Evolutionary conservation across 2,113 vertebrate species (phyloP).

Genomic region (Protobothrops flavoviridis): DNA sequence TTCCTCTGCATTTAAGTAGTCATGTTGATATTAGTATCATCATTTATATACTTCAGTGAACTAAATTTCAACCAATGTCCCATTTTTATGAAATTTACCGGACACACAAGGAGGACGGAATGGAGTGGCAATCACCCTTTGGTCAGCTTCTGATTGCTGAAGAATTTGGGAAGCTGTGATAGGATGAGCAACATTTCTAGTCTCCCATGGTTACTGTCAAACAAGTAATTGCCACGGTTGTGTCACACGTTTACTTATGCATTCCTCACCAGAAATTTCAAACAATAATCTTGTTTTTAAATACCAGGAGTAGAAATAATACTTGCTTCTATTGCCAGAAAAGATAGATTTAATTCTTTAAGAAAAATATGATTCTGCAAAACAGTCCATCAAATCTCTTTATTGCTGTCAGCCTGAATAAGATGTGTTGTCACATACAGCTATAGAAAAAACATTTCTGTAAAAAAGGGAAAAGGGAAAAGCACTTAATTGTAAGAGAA

Average conservation of each 20-base stretch:
- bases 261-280: neutral
- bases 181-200: neutral
- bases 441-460: neutral
- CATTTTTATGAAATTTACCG: neutral
- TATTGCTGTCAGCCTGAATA: neutral
- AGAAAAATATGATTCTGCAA: neutral
- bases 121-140: neutral
- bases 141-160: neutral
- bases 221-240: neutral
- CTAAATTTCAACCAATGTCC: neutral
- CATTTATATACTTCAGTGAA: neutral
- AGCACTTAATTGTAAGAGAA: neutral
- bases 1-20: neutral
- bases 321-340: neutral
- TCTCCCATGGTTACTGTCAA: neutral
- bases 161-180: neutral
- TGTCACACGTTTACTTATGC: neutral
- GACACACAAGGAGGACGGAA: neutral
- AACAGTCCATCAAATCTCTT: neutral
- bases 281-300: neutral
- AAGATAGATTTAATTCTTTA: neutral
- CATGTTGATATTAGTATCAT: neutral
- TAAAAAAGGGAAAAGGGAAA: constrained; percentile 7
- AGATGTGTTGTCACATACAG: neutral
- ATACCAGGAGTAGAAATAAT: neutral